A percentile compares a stretch with the other conserved stretches of the same genome.
Evolutionary conservation across 2,888 invertebrate genomes (phyloP).

Genomic region (Erannis defoliaria): DNA sequence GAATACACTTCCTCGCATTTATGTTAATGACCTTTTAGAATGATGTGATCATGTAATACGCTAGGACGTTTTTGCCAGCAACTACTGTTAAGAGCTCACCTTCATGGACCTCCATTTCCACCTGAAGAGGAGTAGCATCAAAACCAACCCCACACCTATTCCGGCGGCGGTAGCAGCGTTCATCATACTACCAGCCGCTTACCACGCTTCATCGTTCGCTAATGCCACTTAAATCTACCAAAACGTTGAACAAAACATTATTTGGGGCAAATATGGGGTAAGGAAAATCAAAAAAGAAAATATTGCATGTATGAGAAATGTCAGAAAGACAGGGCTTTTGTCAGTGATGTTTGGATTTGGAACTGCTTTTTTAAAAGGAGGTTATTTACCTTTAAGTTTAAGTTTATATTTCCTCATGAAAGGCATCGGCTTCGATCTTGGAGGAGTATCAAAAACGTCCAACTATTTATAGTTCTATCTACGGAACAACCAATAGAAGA

Average conservation of each 20-base stretch:
- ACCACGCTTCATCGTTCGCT: conserved; percentile 46
- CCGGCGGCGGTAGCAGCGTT: conserved; percentile 58
- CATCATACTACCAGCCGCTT: conserved; percentile 53
- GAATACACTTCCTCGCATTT: no score
- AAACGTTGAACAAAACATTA: conserved; percentile 14
- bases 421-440: no score
- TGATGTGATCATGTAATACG: no score
- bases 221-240: not conserved
- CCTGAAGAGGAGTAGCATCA: conserved; percentile 57
- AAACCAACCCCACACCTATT: conserved; percentile 58
- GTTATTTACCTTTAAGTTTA: not conserved
- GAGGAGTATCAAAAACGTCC: no score
- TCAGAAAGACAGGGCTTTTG: not conserved
- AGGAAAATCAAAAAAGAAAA: conserved; percentile 7
- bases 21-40: no score
- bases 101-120: conserved; percentile 63
- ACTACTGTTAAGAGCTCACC: conserved; percentile 45
- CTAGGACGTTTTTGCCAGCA: not conserved
- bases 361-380: conserved; percentile 4
- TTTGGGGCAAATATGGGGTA: not conserved
- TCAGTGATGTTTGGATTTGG: conserved; percentile 18
- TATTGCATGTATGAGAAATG: conserved; percentile 5
- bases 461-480: no score
- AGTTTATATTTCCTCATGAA: no score
- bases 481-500: no score